phyloP scores from a whole-genome alignment of 2,888 invertebrate genomes.

The Chironomus riparius region DNA sequence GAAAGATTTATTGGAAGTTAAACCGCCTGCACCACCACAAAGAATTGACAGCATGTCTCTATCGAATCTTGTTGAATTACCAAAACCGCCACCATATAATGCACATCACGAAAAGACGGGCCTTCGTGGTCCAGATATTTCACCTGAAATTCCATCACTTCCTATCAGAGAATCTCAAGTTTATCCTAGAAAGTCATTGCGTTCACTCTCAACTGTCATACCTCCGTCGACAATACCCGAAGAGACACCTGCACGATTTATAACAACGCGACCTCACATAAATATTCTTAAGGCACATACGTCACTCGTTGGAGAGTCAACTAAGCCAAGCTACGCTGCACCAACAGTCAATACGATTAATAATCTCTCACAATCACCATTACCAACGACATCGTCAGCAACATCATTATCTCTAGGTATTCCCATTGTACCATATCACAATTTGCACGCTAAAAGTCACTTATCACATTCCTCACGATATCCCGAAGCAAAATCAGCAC shows the following conservation, averaged over 20 bases:
- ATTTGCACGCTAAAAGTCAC: slow-evolving; percentile 44
- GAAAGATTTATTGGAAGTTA: slow-evolving; percentile 43
- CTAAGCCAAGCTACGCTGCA: slow-evolving; percentile 51
- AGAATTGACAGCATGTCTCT: slow-evolving; percentile 55
- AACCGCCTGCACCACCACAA: slow-evolving; percentile 60
- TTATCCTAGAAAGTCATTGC: slow-evolving; percentile 30
- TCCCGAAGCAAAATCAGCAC: slow-evolving; percentile 45
- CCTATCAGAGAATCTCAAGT: slow-evolving; percentile 30
- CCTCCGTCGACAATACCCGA: slow-evolving; percentile 47
- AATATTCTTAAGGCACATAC: slow-evolving; percentile 69
- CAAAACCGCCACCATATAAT: slow-evolving; percentile 63
- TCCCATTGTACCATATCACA: slow-evolving; percentile 44
- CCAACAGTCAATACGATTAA: slow-evolving; percentile 37
- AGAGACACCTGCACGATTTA: slow-evolving; percentile 66
- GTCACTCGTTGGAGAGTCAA: slow-evolving; percentile 54
- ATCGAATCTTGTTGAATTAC: slow-evolving; percentile 42
- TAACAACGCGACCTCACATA: slow-evolving; percentile 66
- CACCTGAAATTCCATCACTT: slow-evolving; percentile 36
- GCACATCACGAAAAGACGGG: slow-evolving; percentile 52
- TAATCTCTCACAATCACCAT: slow-evolving; percentile 23
- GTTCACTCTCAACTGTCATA: slow-evolving; percentile 38
- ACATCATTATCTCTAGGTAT: slow-evolving; percentile 37
- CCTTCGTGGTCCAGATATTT: slow-evolving; percentile 37
- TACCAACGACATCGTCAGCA: slow-evolving; percentile 14
- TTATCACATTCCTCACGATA: slow-evolving; percentile 25